Evolutionary conservation across 2,113 vertebrate species (phyloP).

Genomic region (Chrysemys picta): DNA sequence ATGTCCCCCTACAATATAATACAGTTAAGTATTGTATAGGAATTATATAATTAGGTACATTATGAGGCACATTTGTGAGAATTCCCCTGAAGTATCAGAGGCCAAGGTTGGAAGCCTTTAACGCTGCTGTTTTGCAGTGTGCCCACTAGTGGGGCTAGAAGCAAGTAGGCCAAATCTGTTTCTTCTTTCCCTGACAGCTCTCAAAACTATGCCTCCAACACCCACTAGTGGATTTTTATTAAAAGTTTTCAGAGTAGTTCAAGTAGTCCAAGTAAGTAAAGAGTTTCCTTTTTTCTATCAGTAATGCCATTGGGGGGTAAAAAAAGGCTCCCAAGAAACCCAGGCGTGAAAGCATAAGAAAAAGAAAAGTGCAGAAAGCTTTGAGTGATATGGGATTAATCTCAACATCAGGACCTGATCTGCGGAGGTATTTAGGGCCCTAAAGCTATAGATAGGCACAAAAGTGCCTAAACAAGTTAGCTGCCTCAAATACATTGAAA

Average conservation of each 20-base stretch:
- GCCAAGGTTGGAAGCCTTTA: too few relatives aligned
- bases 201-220: constrained; percentile 47
- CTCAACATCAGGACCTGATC: not conserved
- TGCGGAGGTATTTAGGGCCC: not conserved
- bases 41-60: not conserved
- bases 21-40: not conserved
- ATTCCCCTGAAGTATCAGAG: not conserved
- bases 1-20: not conserved
- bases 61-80: not conserved
- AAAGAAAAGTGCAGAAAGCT: not conserved
- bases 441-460: not conserved
- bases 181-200: not conserved
- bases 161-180: not conserved
- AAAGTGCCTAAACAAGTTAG: not conserved
- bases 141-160: not conserved
- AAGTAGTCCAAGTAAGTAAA: constrained; percentile 2
- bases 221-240: constrained; percentile 6
- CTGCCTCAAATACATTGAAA: rapidly evolving
- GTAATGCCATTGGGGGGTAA: not conserved
- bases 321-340: not conserved
- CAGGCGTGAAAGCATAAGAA: not conserved
- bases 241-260: not conserved
- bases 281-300: not conserved
- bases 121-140: rapidly evolving
- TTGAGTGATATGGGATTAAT: not conserved